These are phyloP conservation scores for Lagria hirta DNA, from an alignment of 2,888 invertebrate genomes.

Conservation along the genomic window DNA sequence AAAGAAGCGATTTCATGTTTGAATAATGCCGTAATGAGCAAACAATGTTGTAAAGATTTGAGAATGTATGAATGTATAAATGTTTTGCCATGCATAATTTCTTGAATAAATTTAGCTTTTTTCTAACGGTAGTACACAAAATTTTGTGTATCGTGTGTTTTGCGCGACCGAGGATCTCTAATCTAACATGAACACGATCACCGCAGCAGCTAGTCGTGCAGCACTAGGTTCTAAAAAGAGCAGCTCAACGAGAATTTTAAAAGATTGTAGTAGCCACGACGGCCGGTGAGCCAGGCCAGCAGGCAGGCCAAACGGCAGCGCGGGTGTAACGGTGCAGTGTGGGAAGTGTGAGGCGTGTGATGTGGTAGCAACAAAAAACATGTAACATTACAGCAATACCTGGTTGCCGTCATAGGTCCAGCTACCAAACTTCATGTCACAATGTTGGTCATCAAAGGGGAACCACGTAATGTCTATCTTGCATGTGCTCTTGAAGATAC, in stretches of 20 bases:
- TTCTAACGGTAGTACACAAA: constrained; percentile 8
- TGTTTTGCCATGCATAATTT: too few relatives aligned
- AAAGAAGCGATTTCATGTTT: too few relatives aligned
- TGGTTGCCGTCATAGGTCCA: constrained; percentile 99
- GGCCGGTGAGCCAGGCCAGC: constrained; percentile 30
- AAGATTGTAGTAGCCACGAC: constrained; percentile 16
- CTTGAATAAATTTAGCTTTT: too few relatives aligned
- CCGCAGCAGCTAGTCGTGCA: constrained; percentile 40
- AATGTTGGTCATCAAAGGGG: constrained; percentile 99
- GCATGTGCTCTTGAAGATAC: constrained; percentile 99
- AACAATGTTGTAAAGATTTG: too few relatives aligned
- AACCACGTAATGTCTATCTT: constrained; percentile 99
- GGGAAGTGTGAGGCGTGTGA: constrained; percentile 32
- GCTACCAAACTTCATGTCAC: constrained; percentile 99
- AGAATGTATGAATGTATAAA: too few relatives aligned
- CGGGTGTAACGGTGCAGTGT: constrained; percentile 35
- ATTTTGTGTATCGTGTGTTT: too few relatives aligned
- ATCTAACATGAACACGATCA: constrained; percentile 33
- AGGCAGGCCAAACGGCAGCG: constrained; percentile 29
- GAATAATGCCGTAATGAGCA: too few relatives aligned
- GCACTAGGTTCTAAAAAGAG: too few relatives aligned
- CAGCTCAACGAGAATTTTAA: constrained; percentile 11
- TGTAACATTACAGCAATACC: constrained; percentile 62
- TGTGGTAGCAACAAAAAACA: constrained; percentile 41
- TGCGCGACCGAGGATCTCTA: constrained; percentile 15